Conservation (phyloP, 2,797 vertebrate species). For the Allobates femoralis region DNA sequence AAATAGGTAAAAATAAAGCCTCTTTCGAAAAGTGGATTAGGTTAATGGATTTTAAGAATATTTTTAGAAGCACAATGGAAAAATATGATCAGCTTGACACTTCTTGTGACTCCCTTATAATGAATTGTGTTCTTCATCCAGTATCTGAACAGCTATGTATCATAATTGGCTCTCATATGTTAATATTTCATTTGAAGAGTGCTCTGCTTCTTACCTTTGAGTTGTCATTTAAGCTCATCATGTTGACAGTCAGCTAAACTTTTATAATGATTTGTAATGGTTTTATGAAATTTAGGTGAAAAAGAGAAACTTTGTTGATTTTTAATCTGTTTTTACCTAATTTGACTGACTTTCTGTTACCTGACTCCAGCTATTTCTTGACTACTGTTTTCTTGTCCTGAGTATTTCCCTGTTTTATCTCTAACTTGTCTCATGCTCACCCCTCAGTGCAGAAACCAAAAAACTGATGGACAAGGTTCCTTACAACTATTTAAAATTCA, state of each 20-base stretch:
- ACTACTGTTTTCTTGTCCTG: no score
- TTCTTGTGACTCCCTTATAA: background rate
- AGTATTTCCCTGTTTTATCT: no score
- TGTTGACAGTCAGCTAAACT: background rate
- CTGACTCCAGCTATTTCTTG: no score
- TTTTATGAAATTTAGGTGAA: background rate
- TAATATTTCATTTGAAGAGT: background rate
- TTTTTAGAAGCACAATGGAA: background rate
- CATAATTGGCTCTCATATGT: background rate
- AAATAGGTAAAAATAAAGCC: background rate
- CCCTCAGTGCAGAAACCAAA: no score
- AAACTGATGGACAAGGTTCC: no score
- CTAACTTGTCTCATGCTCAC: no score
- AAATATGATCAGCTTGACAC: background rate
- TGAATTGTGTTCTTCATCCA: background rate
- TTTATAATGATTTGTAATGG: no score
- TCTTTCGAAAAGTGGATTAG: background rate
- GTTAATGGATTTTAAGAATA: background rate
- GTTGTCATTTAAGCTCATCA: background rate
- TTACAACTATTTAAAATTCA: no score
- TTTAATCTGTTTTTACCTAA: no score
- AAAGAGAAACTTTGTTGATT: no score
- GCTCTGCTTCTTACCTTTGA: no score
- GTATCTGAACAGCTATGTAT: background rate
- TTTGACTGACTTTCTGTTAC: no score